Evolutionary conservation across 2,888 invertebrate species (phyloP).

Genomic region (Stictocephala bisonia): DNA sequence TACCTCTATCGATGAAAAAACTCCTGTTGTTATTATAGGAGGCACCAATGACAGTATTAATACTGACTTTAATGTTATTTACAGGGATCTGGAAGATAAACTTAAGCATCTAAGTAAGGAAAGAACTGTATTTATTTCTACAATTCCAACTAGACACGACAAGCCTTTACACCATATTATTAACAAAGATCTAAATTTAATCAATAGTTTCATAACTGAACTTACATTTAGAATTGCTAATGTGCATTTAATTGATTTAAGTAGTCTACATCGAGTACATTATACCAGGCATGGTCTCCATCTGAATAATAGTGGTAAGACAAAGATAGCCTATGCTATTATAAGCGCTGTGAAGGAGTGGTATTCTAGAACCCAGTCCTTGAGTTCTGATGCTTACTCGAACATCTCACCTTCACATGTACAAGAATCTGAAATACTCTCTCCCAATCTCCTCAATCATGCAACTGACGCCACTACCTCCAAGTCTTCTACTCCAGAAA

Average conservation of each 20-base stretch:
- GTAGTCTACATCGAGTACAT: not conserved
- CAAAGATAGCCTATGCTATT: not conserved
- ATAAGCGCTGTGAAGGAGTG: too few species aligned
- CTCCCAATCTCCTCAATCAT: too few species aligned
- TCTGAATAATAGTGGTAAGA: not conserved
- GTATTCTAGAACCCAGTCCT: too few species aligned
- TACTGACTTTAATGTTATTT: not conserved
- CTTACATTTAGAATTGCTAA: not conserved
- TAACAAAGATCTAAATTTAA: not conserved
- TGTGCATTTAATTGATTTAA: not conserved
- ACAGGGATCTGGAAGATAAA: not conserved
- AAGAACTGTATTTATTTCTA: not conserved
- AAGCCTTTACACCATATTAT: not conserved
- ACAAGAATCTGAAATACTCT: too few species aligned
- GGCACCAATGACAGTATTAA: conserved; percentile 8
- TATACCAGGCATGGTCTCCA: not conserved
- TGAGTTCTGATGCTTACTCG: too few species aligned
- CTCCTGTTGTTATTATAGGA: not conserved
- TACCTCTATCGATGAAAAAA: not conserved
- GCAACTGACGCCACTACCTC: too few species aligned
- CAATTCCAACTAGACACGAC: not conserved
- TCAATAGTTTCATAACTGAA: not conserved
- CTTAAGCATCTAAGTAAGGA: not conserved
- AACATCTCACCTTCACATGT: too few species aligned
- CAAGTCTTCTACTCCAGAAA: too few species aligned